Evolutionary conservation across 2,888 invertebrate genomes (phyloP).

Genomic region (Orchesellides sinensis): DNA sequence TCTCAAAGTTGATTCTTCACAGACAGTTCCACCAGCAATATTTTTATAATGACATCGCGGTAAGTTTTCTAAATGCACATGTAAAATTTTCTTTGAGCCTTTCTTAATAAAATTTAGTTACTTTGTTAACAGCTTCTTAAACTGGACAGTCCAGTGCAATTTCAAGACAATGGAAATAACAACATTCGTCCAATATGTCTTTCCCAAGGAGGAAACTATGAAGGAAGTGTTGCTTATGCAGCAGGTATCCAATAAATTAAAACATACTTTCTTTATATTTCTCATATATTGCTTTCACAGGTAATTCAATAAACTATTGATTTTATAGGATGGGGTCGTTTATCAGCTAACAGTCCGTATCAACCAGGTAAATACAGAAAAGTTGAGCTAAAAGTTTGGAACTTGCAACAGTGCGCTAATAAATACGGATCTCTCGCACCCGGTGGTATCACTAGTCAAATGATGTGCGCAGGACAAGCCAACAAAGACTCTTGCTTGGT

Average conservation of each 20-base stretch:
- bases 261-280: no score
- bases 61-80: constrained; percentile 5
- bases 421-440: constrained; percentile 93
- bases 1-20: constrained; percentile 87
- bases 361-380: constrained; percentile 90
- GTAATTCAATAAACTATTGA: not conserved
- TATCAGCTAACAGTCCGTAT: constrained; percentile 82
- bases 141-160: constrained; percentile 68
- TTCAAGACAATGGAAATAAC: constrained; percentile 63
- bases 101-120: not conserved
- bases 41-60: constrained; percentile 68
- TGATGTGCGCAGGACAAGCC: constrained; percentile 65
- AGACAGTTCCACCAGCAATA: constrained; percentile 69
- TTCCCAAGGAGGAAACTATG: constrained; percentile 17
- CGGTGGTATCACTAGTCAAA: constrained; percentile 87
- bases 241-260: not conserved
- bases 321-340: constrained; percentile 42
- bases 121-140: constrained; percentile 57
- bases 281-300: not conserved
- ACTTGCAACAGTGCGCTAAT: constrained; percentile 81
- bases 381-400: constrained; percentile 90
- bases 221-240: not conserved
- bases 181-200: constrained; percentile 67
- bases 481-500: constrained; percentile 64
- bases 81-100: constrained; percentile 5